Conservation (phyloP, 2,888 invertebrate species). For the Lamellibrachia columna region DNA sequence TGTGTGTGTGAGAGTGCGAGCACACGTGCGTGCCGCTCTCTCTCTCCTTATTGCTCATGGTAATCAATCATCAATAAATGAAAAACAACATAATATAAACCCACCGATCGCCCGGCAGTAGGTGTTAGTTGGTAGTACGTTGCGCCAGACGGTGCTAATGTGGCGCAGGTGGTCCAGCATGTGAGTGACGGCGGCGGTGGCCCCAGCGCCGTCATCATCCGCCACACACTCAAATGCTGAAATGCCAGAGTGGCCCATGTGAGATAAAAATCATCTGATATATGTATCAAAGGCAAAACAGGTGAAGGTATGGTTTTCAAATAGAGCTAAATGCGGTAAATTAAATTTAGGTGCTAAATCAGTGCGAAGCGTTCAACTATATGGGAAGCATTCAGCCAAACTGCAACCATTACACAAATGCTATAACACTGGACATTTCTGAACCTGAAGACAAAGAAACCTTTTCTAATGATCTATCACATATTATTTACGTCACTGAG, state of each 20-base stretch:
- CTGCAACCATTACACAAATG: neutral
- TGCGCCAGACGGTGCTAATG: conserved; percentile 35
- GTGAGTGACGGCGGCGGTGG: conserved; percentile 32
- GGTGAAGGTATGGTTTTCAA: too few species aligned
- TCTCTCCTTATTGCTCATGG: neutral
- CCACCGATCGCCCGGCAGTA: conserved; percentile 42
- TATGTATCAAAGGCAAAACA: neutral
- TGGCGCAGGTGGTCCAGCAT: conserved; percentile 36
- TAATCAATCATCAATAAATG: neutral
- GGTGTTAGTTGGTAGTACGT: conserved; percentile 38
- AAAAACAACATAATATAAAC: neutral
- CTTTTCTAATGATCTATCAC: too few species aligned
- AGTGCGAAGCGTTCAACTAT: too few species aligned
- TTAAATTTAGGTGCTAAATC: too few species aligned
- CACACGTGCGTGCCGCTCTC: neutral
- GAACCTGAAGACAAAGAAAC: too few species aligned
- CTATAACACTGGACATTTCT: too few species aligned
- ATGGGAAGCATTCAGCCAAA: neutral
- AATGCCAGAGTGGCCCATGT: neutral
- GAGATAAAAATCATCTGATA: neutral
- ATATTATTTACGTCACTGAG: too few species aligned
- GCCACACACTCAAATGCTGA: conserved; percentile 42
- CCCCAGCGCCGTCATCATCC: conserved; percentile 38
- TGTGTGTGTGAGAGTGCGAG: too few species aligned
- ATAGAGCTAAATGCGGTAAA: too few species aligned